These are phyloP conservation scores for Lasiurus cinereus DNA, from an alignment of 2,113 vertebrate genomes.

Conservation along the genomic window DNA sequence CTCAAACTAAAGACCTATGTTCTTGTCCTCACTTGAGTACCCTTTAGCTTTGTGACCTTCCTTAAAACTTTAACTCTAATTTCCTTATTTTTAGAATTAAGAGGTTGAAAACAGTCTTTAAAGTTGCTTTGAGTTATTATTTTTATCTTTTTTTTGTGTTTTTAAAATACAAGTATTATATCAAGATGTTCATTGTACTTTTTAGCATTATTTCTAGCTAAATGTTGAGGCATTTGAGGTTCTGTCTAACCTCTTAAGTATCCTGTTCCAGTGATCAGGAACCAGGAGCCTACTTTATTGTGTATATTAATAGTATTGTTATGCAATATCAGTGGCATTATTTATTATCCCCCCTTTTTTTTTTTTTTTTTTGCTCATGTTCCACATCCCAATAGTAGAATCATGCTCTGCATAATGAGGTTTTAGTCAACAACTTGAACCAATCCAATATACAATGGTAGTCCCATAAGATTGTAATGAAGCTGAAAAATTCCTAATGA, in stretches of 20 bases:
- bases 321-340: not conserved
- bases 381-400: not conserved
- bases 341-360: not conserved
- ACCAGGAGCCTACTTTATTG: not conserved
- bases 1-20: not conserved
- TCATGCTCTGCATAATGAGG: not conserved
- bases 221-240: not conserved
- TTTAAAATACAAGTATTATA: not conserved
- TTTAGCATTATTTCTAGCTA: not conserved
- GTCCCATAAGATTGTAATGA: not conserved
- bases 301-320: not conserved
- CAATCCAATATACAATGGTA: not conserved
- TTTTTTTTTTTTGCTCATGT: constrained; percentile 43
- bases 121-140: not conserved
- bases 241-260: not conserved
- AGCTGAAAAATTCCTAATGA: not conserved
- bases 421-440: not conserved
- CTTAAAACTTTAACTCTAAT: not conserved
- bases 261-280: not conserved
- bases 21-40: not conserved
- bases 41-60: not conserved
- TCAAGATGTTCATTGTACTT: not conserved
- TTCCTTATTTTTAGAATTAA: constrained; percentile 48
- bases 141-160: constrained; percentile 42
- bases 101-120: constrained; percentile 1